These are phyloP conservation scores for Ormyrus rosae DNA, from an alignment of 2,888 invertebrate species.

Conservation along the genomic window DNA sequence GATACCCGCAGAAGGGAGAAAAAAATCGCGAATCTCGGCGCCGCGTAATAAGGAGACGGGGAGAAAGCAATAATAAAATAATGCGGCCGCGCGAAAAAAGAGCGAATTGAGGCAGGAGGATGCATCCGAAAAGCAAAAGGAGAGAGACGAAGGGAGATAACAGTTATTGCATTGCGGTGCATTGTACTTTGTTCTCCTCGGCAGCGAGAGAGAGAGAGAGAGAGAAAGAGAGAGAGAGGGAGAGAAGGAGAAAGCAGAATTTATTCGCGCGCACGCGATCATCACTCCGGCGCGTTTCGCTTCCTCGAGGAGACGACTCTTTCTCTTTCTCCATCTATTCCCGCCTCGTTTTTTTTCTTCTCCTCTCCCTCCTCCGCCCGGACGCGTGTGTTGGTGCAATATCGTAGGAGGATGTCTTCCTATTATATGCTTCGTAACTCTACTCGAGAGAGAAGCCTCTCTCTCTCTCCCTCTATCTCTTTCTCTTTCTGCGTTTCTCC, in stretches of 20 bases:
- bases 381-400: slow-evolving; percentile 60
- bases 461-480: slow-evolving; percentile 51
- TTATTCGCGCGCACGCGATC: slow-evolving; percentile 58
- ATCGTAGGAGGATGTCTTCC: slow-evolving; percentile 65
- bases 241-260: slow-evolving; percentile 33
- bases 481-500: slow-evolving; percentile 34
- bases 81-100: background rate
- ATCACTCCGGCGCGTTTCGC: slow-evolving; percentile 51
- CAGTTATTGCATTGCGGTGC: slow-evolving; percentile 57
- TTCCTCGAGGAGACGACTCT: slow-evolving; percentile 49
- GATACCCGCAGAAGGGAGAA: background rate
- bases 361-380: background rate
- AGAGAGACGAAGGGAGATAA: slow-evolving; percentile 49
- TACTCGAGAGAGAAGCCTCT: slow-evolving; percentile 44
- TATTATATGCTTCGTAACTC: slow-evolving; percentile 60
- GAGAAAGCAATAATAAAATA: slow-evolving; percentile 14
- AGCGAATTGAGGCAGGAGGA: slow-evolving; percentile 2
- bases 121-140: slow-evolving; percentile 26
- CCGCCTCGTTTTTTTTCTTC: background rate
- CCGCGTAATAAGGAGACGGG: slow-evolving; percentile 11
- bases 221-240: background rate
- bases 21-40: background rate
- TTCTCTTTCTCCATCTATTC: slow-evolving; percentile 16
- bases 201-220: background rate
- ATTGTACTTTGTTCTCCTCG: slow-evolving; percentile 56